Evolutionary conservation across 2,113 vertebrate species (phyloP).

Genomic region (Murina feae): DNA sequence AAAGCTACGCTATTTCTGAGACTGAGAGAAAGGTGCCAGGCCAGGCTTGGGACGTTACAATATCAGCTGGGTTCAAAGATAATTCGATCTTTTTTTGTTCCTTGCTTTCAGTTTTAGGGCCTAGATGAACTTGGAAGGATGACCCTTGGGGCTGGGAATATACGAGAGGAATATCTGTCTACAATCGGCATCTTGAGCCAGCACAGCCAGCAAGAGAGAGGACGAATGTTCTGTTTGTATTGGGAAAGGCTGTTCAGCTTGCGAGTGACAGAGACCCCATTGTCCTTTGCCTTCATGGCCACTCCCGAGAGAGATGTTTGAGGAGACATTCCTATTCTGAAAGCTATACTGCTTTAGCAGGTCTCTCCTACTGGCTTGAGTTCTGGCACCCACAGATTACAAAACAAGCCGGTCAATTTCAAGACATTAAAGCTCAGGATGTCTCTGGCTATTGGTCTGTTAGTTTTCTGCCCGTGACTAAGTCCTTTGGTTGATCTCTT

Average conservation of each 20-base stretch:
- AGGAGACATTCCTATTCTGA: background rate
- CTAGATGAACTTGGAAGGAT: background rate
- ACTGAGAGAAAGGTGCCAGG: background rate
- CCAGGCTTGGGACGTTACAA: background rate
- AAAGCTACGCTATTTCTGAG: background rate
- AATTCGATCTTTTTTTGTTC: background rate
- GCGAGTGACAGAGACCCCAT: background rate
- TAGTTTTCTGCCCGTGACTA: background rate
- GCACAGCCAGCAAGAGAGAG: background rate
- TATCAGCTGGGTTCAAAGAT: background rate
- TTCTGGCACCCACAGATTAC: background rate
- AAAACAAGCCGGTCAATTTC: background rate
- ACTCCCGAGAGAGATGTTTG: background rate
- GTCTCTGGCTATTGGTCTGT: background rate
- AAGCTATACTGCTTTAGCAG: background rate
- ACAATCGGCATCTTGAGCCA: background rate
- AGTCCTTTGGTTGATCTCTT: no score
- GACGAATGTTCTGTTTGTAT: background rate
- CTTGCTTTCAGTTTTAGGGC: background rate
- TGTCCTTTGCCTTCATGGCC: background rate
- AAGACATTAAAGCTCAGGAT: background rate
- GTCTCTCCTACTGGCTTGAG: background rate
- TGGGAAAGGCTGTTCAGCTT: background rate
- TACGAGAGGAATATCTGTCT: no score
- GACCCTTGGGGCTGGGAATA: background rate